Conservation (phyloP, 2,113 vertebrate genomes). For the Micronisus gabar region DNA sequence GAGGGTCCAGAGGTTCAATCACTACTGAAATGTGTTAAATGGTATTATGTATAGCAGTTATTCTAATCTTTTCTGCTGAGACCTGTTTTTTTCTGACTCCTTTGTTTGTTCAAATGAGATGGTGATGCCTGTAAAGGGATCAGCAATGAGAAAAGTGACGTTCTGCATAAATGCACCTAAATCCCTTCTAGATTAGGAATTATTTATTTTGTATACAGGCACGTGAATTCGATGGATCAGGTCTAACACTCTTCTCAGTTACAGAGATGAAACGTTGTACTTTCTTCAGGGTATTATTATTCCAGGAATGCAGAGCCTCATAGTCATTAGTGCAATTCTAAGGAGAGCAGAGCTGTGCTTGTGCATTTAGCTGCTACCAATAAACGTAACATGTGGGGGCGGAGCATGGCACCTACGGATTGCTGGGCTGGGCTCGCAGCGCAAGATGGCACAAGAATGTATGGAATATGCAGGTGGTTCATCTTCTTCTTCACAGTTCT, state of each 20-base stretch:
- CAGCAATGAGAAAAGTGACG: background rate
- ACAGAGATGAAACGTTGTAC: background rate
- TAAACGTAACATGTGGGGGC: background rate
- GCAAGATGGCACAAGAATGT: no score
- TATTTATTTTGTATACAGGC: background rate
- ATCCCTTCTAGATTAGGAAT: background rate
- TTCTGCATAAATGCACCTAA: background rate
- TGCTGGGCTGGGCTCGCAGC: no score
- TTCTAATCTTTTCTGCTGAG: background rate
- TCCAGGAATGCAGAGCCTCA: background rate
- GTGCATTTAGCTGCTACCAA: background rate
- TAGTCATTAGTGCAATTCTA: background rate
- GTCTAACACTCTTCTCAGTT: background rate
- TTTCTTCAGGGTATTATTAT: background rate
- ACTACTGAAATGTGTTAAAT: background rate
- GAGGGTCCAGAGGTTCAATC: background rate
- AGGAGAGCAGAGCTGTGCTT: background rate
- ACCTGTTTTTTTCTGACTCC: background rate
- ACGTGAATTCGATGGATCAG: background rate
- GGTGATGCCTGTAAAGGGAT: background rate
- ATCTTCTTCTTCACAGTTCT: no score
- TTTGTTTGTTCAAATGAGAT: background rate
- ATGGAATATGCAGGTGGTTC: no score
- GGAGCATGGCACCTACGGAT: background rate
- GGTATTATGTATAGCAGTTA: background rate